Conservation (phyloP, 2,797 vertebrate genomes). For the Pseudomugil gertrudae region DNA sequence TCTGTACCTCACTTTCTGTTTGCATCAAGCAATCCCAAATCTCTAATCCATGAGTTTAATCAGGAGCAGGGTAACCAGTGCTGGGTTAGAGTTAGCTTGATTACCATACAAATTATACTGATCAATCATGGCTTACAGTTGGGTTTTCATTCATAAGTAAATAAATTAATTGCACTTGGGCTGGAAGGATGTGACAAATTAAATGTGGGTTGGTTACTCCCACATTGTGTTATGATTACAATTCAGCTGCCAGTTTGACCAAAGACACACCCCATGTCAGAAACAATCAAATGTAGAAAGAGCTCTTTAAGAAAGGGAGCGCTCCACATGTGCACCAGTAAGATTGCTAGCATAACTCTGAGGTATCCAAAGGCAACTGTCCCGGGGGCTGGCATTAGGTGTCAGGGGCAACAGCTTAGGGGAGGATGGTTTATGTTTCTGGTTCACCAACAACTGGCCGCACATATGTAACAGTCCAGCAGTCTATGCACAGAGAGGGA, state of each 20-base stretch:
- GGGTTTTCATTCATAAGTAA: slow-evolving; percentile 18
- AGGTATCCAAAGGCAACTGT: slow-evolving; percentile 68
- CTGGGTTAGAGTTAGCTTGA: slow-evolving; percentile 55
- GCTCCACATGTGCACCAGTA: slow-evolving; percentile 65
- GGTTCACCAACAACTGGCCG: slow-evolving; percentile 46
- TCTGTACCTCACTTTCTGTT: slow-evolving; percentile 29
- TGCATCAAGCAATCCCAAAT: slow-evolving; percentile 53
- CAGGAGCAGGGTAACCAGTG: slow-evolving; percentile 39
- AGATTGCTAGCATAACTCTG: slow-evolving; percentile 61
- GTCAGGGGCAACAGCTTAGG: slow-evolving; percentile 30
- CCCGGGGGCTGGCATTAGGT: slow-evolving; percentile 42
- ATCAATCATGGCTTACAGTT: slow-evolving; percentile 42
- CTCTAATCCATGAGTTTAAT: slow-evolving; percentile 54
- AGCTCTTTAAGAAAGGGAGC: slow-evolving; percentile 60
- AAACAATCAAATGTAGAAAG: slow-evolving; percentile 35
- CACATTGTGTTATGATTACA: slow-evolving; percentile 17
- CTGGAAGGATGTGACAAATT: slow-evolving; percentile 12
- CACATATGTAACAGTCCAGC: slow-evolving; percentile 19
- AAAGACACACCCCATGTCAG: slow-evolving; percentile 10
- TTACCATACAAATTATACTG: slow-evolving; percentile 65
- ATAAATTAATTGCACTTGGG: slow-evolving; percentile 31
- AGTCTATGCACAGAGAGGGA: slow-evolving; percentile 9
- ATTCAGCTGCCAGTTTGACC: slow-evolving; percentile 41
- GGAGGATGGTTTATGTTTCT: slow-evolving; percentile 46
- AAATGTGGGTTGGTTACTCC: slow-evolving; percentile 6